Base-by-base conservation (phyloP, 2,797 vertebrate genomes). In the Petrocephalus schoutedeni region DNA sequence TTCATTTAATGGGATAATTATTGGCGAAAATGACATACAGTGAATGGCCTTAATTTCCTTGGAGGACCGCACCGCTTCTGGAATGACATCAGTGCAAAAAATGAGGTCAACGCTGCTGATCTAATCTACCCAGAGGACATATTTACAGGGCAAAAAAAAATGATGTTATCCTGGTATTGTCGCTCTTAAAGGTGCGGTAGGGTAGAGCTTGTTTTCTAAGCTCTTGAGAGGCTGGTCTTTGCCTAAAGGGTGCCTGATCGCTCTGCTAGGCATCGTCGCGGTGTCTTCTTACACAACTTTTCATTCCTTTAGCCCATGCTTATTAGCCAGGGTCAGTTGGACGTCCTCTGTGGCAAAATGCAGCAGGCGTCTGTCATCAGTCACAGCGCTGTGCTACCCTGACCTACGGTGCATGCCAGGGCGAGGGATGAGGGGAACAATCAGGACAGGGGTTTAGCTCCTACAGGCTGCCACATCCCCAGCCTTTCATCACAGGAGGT, bases 1-100 rank as follows among this genome's bases (percentile, higher is more conserved):
- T 94, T 95, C 88, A 92, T 94, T 95, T 95, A 96, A 95, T 94
- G 92, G 94, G 92, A 88, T 93, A 92, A 94, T 95, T 95, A 94
- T 95, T 94, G 94, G 94, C 94, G 95, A 93, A 86, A 94, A 93
- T 93, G 94, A 95, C 91, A 93, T 92, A 94, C 89, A 89, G 92
- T 91, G 67, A n/a, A 87, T 89, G 91, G 90, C 91, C 90, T 90
- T 89, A 90, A 91, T 93, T 92, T 91, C 92, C 92, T 92, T 89
- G 59, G 87, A 92, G 92, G 90, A 88, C 89, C 91, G 88, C 87
- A 90, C 86, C 93, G 92, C 92, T 92, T 92, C 83, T 89, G 77
- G 92, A 89, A 93, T 94, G 93, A 94, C 91, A 94, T 95, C 93
- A 94, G 91, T 86, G 89, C 89, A 90, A 85, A 91, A 93, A 91